These are phyloP conservation scores for Intellagama lesueurii DNA, from an alignment of 2,797 vertebrate species.

Conservation along the genomic window DNA sequence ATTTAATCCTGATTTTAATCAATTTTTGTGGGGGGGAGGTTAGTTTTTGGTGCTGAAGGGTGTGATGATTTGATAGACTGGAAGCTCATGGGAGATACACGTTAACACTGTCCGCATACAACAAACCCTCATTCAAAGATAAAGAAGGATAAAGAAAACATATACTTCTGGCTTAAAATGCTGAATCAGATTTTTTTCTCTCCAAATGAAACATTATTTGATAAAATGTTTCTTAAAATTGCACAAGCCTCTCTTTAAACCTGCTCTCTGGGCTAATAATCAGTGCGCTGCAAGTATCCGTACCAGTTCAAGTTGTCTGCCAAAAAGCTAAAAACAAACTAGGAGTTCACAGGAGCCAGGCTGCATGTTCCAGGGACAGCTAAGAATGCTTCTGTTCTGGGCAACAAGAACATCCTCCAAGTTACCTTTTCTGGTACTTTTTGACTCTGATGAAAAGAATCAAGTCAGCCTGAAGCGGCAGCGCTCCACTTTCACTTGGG, in stretches of 20 bases:
- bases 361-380: not conserved
- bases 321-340: not conserved
- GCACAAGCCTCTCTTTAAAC: not conserved
- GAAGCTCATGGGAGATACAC: no score
- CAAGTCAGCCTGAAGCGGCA: conserved; percentile 5
- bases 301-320: not conserved
- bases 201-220: not conserved
- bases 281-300: not conserved
- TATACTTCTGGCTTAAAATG: no score
- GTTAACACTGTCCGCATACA: no score
- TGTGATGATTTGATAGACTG: no score
- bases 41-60: no score
- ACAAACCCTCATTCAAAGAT: no score
- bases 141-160: no score
- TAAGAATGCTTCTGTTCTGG: not conserved
- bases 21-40: no score
- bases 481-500: not conserved
- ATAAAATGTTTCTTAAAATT: no score
- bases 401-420: not conserved
- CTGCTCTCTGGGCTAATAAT: not conserved
- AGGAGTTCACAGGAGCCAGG: not conserved
- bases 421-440: not conserved
- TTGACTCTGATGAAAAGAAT: conserved; percentile 3
- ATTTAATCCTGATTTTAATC: no score
- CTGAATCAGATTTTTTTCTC: not conserved